phyloP scores from a whole-genome alignment of 2,113 vertebrate species.

The Rhinoptilus africanus region DNA sequence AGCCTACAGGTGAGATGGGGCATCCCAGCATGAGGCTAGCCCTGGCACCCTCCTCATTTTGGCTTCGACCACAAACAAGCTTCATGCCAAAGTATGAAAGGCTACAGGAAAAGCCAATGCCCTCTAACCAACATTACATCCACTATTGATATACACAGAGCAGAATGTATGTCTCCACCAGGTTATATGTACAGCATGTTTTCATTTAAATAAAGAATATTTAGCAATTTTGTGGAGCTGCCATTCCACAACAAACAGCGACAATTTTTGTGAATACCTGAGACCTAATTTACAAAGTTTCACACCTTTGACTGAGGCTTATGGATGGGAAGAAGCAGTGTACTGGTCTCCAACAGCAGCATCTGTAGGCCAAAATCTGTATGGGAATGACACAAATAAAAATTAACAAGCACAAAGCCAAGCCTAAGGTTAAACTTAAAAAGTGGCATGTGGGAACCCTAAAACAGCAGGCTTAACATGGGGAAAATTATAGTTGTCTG shows the following conservation, averaged over 20 bases:
- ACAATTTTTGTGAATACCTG: not conserved
- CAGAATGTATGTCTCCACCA: not conserved
- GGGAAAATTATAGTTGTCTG: not conserved
- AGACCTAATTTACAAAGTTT: not conserved
- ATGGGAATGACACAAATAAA: rapidly evolving
- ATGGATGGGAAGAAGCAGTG: not conserved
- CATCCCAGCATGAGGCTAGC: rapidly evolving
- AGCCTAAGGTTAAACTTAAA: not conserved
- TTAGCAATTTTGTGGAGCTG: rapidly evolving
- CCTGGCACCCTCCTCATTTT: not conserved
- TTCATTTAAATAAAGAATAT: not conserved
- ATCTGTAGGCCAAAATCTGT: not conserved
- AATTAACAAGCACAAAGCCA: not conserved
- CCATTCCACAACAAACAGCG: rapidly evolving
- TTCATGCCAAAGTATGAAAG: not conserved
- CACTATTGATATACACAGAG: not conserved
- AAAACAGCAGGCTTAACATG: not conserved
- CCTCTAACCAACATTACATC: not conserved
- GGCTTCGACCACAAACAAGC: rapidly evolving
- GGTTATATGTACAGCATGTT: not conserved
- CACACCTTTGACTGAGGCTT: not conserved
- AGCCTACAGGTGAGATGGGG: not conserved
- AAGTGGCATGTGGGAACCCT: not conserved
- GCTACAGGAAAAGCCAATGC: not conserved
- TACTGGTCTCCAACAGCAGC: not conserved